phyloP scores from a whole-genome alignment of 2,113 vertebrate genomes.

The Hippocampus abdominalis region DNA sequence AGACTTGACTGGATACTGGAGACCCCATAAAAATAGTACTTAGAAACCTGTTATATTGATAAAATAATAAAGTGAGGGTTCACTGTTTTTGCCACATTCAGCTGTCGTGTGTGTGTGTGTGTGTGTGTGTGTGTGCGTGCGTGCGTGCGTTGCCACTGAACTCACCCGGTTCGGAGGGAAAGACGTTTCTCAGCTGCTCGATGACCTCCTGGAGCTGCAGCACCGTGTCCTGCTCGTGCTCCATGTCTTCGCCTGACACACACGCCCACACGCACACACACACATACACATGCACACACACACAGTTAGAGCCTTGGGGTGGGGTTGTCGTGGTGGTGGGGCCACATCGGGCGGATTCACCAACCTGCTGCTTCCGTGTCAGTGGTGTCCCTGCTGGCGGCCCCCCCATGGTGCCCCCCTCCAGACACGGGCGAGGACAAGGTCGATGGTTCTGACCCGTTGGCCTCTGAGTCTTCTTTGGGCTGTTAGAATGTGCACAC shows the following conservation, averaged over 20 bases:
- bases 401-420: conserved; percentile 75
- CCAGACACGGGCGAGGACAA: conserved; percentile 87
- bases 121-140: background rate
- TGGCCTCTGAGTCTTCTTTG: conserved; percentile 82
- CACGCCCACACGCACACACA: conserved; percentile 13
- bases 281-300: conserved; percentile 9
- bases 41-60: too few species aligned
- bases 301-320: background rate
- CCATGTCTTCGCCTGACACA: conserved; percentile 78
- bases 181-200: conserved; percentile 92
- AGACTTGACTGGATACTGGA: too few species aligned
- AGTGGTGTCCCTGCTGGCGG: conserved; percentile 80
- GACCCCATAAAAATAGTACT: too few species aligned
- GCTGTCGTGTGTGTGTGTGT: background rate
- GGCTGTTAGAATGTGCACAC: conserved; percentile 69
- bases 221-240: conserved; percentile 85
- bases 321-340: too few species aligned
- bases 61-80: too few species aligned
- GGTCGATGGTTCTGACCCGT: conserved; percentile 81
- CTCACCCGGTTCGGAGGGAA: conserved; percentile 79
- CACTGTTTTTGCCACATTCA: too few species aligned
- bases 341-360: conserved; percentile 3
- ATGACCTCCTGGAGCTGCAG: conserved; percentile 96
- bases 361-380: conserved; percentile 88
- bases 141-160: background rate